These are phyloP conservation scores for Synergus gifuensis DNA, from an alignment of 2,888 invertebrate species.

Conservation along the genomic window DNA sequence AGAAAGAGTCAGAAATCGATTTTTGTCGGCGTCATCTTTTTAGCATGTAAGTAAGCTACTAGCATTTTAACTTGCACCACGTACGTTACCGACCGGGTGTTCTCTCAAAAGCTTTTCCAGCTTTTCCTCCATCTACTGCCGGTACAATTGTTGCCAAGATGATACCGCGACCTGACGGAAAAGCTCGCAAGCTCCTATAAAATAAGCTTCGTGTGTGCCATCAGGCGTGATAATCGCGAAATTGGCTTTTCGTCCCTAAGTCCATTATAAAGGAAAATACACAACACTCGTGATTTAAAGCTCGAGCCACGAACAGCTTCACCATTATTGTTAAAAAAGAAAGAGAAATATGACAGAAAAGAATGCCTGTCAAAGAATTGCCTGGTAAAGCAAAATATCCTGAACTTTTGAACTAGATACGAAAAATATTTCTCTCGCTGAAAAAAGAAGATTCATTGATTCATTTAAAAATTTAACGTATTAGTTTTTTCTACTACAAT, in stretches of 20 bases:
- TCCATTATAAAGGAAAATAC: constrained; percentile 43
- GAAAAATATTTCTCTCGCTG: neutral
- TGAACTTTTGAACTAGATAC: neutral
- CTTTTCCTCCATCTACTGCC: neutral
- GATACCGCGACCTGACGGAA: constrained; percentile 8
- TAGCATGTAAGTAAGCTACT: constrained; percentile 16
- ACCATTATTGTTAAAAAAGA: constrained; percentile 27
- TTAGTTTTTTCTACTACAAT: no score
- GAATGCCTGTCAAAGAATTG: no score
- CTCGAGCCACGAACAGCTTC: constrained; percentile 30
- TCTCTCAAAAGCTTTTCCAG: neutral
- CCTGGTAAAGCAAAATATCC: neutral
- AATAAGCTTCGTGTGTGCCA: constrained; percentile 26
- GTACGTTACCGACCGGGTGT: constrained; percentile 40
- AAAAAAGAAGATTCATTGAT: neutral
- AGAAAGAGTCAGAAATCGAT: constrained; percentile 67
- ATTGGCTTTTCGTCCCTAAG: constrained; percentile 50
- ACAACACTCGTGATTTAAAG: constrained; percentile 44
- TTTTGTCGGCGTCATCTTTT: constrained; percentile 44
- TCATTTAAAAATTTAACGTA: no score
- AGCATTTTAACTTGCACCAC: neutral
- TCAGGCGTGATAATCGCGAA: constrained; percentile 49
- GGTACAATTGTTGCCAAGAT: constrained; percentile 42
- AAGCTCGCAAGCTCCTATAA: constrained; percentile 25
- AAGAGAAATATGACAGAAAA: constrained; percentile 9